phyloP scores from a whole-genome alignment of 2,113 vertebrate genomes.

The Anthoscopus minutus region DNA sequence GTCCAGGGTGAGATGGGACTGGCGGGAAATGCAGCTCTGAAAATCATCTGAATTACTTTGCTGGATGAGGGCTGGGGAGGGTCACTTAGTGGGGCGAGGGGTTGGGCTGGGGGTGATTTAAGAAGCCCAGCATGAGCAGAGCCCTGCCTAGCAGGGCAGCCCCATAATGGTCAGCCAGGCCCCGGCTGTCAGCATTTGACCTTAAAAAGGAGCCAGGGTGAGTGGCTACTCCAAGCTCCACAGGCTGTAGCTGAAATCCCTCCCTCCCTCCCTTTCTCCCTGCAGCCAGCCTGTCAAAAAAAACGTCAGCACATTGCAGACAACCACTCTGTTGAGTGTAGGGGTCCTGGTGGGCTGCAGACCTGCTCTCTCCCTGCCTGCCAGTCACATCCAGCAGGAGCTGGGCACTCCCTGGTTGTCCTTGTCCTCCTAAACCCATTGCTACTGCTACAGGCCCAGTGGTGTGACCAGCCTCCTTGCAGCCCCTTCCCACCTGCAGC shows the following conservation, averaged over 20 bases:
- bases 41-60: neutral
- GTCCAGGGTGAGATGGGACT: neutral
- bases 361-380: neutral
- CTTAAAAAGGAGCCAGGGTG: neutral
- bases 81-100: neutral
- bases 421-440: neutral
- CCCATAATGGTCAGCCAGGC: neutral
- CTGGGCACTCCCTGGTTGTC: neutral
- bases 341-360: neutral
- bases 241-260: neutral
- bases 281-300: accelerated
- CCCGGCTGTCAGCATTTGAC: neutral
- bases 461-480: neutral
- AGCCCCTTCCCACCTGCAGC: neutral
- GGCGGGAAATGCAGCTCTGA: neutral
- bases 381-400: neutral
- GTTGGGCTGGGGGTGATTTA: neutral
- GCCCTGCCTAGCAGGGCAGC: accelerated
- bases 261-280: neutral
- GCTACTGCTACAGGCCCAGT: neutral
- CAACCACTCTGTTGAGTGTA: neutral
- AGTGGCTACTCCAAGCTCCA: neutral
- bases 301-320: neutral
- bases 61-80: neutral
- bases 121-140: neutral